phyloP scores from a whole-genome alignment of 2,888 invertebrate genomes.

The Aphodius granarius region DNA sequence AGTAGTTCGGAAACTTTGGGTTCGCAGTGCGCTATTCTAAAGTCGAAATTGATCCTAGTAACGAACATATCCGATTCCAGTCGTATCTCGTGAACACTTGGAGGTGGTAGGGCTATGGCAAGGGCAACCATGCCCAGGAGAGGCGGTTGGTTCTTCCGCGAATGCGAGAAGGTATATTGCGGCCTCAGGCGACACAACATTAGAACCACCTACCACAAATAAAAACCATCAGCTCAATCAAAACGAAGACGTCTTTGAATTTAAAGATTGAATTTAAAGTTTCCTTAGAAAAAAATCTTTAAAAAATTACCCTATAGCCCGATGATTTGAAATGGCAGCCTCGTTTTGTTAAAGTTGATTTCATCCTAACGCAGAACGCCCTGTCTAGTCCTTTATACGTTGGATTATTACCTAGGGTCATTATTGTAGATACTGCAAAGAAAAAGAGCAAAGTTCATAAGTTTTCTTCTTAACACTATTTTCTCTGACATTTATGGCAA shows the following conservation, averaged over 20 bases:
- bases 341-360: conserved; percentile 94
- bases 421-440: conserved; percentile 75
- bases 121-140: conserved; percentile 92
- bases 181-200: conserved; percentile 89
- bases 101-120: conserved; percentile 95
- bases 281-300: not conserved
- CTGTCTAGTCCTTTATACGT: conserved; percentile 84
- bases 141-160: conserved; percentile 83
- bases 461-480: too few relatives aligned
- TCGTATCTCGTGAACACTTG: conserved; percentile 95
- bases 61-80: conserved; percentile 96
- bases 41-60: conserved; percentile 92
- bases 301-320: conserved; percentile 83
- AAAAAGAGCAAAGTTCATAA: conserved; percentile 6
- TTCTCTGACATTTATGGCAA: too few relatives aligned
- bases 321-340: conserved; percentile 97
- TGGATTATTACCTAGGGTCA: conserved; percentile 69
- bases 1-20: conserved; percentile 93
- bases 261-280: too few relatives aligned
- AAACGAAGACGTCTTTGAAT: too few relatives aligned
- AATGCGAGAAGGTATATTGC: conserved; percentile 90
- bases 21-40: conserved; percentile 96
- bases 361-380: conserved; percentile 95
- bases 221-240: not conserved
- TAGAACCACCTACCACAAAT: conserved; percentile 80